Evolutionary conservation across 2,797 vertebrate species (phyloP).

Genomic region (Argya squamiceps): DNA sequence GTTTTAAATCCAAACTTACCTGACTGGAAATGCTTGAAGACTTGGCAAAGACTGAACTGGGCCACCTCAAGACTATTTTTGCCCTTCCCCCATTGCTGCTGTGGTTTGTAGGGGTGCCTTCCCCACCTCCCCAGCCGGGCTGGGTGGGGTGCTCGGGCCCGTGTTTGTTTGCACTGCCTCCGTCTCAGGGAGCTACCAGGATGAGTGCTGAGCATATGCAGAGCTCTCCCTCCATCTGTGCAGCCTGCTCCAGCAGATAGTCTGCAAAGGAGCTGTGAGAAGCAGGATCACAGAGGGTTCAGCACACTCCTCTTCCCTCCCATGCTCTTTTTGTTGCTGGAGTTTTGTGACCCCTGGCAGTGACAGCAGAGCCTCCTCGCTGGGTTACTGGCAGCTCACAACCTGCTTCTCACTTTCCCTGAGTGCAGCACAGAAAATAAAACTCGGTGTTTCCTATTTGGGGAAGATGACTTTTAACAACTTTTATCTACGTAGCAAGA

Average conservation of each 20-base stretch:
- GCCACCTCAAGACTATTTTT: not conserved
- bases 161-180: not conserved
- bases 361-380: not conserved
- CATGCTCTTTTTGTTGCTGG: not conserved
- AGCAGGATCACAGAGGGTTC: not conserved
- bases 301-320: not conserved
- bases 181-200: not conserved
- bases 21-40: not conserved
- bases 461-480: not conserved
- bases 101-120: rapidly evolving
- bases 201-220: conserved; percentile 39
- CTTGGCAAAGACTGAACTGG: not conserved
- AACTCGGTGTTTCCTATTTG: not conserved
- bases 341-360: not conserved
- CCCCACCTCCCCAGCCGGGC: not conserved
- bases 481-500: not conserved
- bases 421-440: not conserved
- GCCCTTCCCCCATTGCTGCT: not conserved
- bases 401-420: not conserved
- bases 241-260: not conserved
- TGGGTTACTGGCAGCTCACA: not conserved
- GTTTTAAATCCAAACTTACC: not conserved
- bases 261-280: not conserved
- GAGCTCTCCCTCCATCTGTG: conserved; percentile 46
- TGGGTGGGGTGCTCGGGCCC: not conserved